Percentiles rank a stretch among this genome's conserved stretches.
Evolutionary conservation across 2,113 vertebrate genomes (phyloP).

Genomic region (Labrus mixtus): DNA sequence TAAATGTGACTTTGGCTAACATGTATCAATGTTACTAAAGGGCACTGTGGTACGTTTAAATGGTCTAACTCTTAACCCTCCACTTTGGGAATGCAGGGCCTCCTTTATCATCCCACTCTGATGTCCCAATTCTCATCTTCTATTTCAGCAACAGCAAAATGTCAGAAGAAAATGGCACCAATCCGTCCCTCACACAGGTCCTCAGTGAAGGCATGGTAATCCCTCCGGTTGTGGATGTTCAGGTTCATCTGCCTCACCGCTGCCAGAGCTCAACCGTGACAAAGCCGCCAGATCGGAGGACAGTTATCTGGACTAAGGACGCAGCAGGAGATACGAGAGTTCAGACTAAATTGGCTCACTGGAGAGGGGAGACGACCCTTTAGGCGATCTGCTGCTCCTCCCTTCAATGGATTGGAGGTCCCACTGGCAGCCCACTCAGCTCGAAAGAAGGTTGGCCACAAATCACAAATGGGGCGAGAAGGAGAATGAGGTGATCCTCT

Average conservation of each 20-base stretch:
- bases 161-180: constrained; percentile 29
- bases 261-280: constrained; percentile 65
- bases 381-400: constrained; percentile 62
- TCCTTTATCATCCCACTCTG: not conserved
- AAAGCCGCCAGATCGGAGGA: constrained; percentile 75
- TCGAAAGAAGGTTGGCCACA: constrained; percentile 31
- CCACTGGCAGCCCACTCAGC: constrained; percentile 41
- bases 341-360: constrained; percentile 74
- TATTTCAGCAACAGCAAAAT: constrained; percentile 41
- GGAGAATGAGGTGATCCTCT: constrained; percentile 54
- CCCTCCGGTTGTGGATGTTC: constrained; percentile 65
- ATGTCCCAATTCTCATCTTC: constrained; percentile 46
- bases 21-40: constrained; percentile 14
- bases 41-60: constrained; percentile 1
- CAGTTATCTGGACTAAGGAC: constrained; percentile 69
- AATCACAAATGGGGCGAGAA: constrained; percentile 57
- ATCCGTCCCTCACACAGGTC: constrained; percentile 26
- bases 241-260: constrained; percentile 62
- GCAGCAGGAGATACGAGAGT: constrained; percentile 56
- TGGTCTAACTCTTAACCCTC: constrained; percentile 35
- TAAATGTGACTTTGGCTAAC: not conserved
- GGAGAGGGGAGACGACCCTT: constrained; percentile 63
- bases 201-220: constrained; percentile 48
- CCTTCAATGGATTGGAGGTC: constrained; percentile 61
- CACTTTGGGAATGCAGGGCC: not conserved